Base-by-base conservation (phyloP, 2,113 vertebrate genomes). In the Pungitius pungitius region DNA sequence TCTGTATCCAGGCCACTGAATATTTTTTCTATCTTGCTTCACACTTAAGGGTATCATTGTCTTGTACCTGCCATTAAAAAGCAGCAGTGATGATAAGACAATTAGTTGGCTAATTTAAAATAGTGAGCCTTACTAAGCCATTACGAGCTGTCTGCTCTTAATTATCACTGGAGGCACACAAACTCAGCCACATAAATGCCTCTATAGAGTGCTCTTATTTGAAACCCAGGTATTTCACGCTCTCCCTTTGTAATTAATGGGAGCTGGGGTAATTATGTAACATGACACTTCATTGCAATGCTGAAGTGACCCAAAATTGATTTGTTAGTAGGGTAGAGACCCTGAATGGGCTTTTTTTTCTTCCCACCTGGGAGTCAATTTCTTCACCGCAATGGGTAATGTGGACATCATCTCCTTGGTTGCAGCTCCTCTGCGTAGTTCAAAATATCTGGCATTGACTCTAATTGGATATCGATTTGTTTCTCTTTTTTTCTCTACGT, bases 401-500 rank as follows among this genome's bases (percentile, higher is more conserved):
- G 82, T 85, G 75, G 75, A 81, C 65, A 89, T 88, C 71, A 83
- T 75, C 49, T 51, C 60, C 75, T 72, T 37, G 56, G 51, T 71
- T 63, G 68, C 79, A 40, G 27, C 69, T 69, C 47, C 67, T 71
- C 61, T 3, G 58, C 64, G 68, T 75, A 78, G 75, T 81, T 64
- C 37, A 73, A 54, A 69, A 27, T 20, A 72, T 84, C 79, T 51
- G 70, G 65, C 58, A 30, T 75, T 39, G 59, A 78, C 69, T 76
- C 78, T 90, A 92, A 92, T 90, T 90, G 81, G 91, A 82, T 90
- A 90, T 92, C 1, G 84, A 92, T 90, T 92, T 89, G 75, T 85
- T 89, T 87, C 85, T 83, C 51, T 13, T 35, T 45, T 77, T 71
- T 62, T 27, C 26, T 54, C 51, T 54, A 20, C 20, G 2, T 49